Conservation (phyloP, 1,140 invertebrate species). For the Bilobella aurantiaca region DNA sequence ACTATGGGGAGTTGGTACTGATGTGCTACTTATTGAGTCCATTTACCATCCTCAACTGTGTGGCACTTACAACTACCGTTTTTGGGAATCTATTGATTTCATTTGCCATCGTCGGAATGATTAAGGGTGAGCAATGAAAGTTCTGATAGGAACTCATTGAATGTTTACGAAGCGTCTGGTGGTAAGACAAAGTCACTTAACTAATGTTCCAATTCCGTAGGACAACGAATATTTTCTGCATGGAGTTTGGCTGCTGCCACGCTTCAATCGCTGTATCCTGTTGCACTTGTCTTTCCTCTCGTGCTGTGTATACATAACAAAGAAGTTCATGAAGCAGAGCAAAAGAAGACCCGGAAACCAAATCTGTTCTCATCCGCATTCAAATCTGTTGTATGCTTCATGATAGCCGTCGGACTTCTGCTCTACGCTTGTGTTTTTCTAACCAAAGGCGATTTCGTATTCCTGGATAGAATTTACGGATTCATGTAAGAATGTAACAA, state of each 20-base stretch:
- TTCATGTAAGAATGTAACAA: constrained; percentile 66
- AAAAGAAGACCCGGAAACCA: constrained; percentile 24
- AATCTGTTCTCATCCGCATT: constrained; percentile 26
- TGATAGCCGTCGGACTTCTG: constrained; percentile 36
- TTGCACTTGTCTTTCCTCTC: constrained; percentile 69
- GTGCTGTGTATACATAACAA: constrained; percentile 46
- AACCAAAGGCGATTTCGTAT: constrained; percentile 57
- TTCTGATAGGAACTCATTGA: not conserved
- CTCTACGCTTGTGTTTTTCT: constrained; percentile 42
- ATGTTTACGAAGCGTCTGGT: no score
- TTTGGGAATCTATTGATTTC: constrained; percentile 76
- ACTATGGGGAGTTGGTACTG: constrained; percentile 54
- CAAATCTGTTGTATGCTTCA: constrained; percentile 30
- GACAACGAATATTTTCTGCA: constrained; percentile 46
- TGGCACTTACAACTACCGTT: constrained; percentile 80
- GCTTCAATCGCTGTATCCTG: constrained; percentile 75
- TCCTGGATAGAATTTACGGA: constrained; percentile 66
- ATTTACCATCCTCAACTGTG: constrained; percentile 76
- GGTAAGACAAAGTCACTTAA: no score
- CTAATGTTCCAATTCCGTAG: no score
- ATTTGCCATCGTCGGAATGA: constrained; percentile 55
- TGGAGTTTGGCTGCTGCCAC: constrained; percentile 61
- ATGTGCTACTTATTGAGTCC: constrained; percentile 87
- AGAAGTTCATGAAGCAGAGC: constrained; percentile 30
- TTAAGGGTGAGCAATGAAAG: constrained; percentile 46